These are phyloP conservation scores for Megalurothrips usitatus DNA, from an alignment of 2,888 invertebrate species.

Conservation along the genomic window DNA sequence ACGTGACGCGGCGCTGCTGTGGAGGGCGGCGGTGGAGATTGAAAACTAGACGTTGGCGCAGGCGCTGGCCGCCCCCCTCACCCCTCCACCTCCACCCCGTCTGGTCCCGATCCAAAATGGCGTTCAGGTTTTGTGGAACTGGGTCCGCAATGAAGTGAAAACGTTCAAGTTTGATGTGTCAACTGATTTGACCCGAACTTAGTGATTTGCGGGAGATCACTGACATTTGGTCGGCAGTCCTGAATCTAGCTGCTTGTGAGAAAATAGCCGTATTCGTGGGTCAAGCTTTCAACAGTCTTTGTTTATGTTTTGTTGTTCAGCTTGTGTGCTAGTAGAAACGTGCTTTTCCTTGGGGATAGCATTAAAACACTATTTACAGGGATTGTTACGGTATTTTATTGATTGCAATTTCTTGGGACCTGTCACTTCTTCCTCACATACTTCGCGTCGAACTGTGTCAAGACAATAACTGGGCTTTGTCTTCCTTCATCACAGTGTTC, in stretches of 20 bases:
- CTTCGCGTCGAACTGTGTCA: too few relatives aligned
- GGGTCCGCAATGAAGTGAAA: neutral
- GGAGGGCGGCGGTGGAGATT: too few relatives aligned
- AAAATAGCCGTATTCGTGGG: neutral
- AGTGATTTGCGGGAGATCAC: neutral
- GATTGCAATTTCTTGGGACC: neutral
- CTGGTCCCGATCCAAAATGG: neutral
- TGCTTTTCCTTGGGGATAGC: too few relatives aligned
- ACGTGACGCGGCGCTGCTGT: too few relatives aligned
- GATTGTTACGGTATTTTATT: neutral
- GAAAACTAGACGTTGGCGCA: too few relatives aligned
- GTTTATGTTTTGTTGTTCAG: neutral
- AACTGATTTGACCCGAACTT: neutral
- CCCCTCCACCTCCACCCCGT: neutral
- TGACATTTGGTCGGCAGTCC: too few relatives aligned
- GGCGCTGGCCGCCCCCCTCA: too few relatives aligned
- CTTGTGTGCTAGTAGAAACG: neutral
- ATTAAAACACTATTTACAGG: too few relatives aligned
- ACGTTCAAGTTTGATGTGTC: neutral
- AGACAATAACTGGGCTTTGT: too few relatives aligned
- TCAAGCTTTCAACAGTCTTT: neutral
- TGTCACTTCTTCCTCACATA: too few relatives aligned
- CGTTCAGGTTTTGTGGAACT: neutral
- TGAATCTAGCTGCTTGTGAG: too few relatives aligned
- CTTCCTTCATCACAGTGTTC: too few relatives aligned